Evolutionary conservation across 2,888 invertebrate species (phyloP), one percentile per base, ranked within the genome.

Genomic region (Cephonodes hylas): DNA sequence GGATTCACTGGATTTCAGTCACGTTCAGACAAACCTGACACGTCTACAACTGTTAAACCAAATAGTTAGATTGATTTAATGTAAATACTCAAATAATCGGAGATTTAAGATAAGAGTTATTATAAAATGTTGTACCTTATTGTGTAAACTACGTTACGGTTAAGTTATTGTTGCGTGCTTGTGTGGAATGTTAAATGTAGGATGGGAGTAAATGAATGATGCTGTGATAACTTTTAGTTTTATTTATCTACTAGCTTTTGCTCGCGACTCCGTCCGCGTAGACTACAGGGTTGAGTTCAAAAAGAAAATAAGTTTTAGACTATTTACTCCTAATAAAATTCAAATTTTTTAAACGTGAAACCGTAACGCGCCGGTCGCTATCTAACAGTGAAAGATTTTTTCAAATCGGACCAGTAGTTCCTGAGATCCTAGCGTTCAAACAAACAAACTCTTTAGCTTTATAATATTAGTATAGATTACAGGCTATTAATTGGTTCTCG

Each of bases 181-280:
- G 77, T 53, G 63, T 70, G 66, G 69, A 66, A 67, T 68, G 67
- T 66, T 66, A 68, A 72, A 73, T 64, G 10, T 72, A 38, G 69
- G 70, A 73, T 67, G 73, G 70, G 79, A 88, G 83, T 87, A 88
- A 89, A 88, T 86, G 86, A 79, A 80, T 86, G 84, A 72, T 83
- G 79, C 88, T 90, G 91, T 90, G 91, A 89, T 90, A 87, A 62
- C 68, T 53, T 60, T 70, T 64, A 76, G 25, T 78, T 76, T 75
- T 61, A 65, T 69, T 71, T 46, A 53, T 27, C 42, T 38, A 61
- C 20, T 27, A n/a, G n/a, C n/a, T n/a, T n/a, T n/a, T n/a, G n/a
- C n/a, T n/a, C n/a, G n/a, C n/a, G n/a, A n/a, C n/a, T n/a, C n/a
- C n/a, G n/a, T n/a, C n/a, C n/a, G n/a, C n/a, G n/a, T n/a, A n/a